Percentiles rank a stretch among this genome's conserved stretches.
These are phyloP conservation scores for Arctocebus calabarensis DNA, from an alignment of 2,797 vertebrate species.

Conservation along the genomic window DNA sequence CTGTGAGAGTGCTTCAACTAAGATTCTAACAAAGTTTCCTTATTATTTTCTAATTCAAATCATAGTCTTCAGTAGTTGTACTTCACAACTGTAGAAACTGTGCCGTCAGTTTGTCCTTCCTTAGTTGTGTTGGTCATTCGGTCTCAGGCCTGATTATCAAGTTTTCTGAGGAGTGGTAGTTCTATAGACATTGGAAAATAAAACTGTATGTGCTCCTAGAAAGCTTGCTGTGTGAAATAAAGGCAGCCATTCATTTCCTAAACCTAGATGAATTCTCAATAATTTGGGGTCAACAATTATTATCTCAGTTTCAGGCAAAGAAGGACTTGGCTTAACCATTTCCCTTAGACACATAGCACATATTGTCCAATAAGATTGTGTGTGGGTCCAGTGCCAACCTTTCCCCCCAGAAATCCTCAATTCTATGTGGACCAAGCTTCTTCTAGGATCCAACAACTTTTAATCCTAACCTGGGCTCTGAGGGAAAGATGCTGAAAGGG, in stretches of 20 bases:
- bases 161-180: neutral
- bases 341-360: neutral
- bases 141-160: neutral
- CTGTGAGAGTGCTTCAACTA: neutral
- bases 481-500: neutral
- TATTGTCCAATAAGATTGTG: neutral
- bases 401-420: neutral
- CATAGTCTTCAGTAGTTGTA: neutral
- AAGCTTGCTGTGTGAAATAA: neutral
- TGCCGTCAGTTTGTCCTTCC: neutral
- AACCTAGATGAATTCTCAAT: neutral
- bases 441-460: neutral
- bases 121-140: neutral
- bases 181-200: neutral
- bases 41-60: neutral
- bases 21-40: neutral
- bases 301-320: neutral
- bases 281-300: neutral
- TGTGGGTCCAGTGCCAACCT: neutral
- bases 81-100: neutral
- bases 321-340: neutral
- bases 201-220: neutral
- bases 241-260: neutral
- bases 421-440: neutral
- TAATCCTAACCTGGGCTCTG: neutral